phyloP scores from a whole-genome alignment of 2,888 invertebrate species.

The Aproaerema taeniolella region DNA sequence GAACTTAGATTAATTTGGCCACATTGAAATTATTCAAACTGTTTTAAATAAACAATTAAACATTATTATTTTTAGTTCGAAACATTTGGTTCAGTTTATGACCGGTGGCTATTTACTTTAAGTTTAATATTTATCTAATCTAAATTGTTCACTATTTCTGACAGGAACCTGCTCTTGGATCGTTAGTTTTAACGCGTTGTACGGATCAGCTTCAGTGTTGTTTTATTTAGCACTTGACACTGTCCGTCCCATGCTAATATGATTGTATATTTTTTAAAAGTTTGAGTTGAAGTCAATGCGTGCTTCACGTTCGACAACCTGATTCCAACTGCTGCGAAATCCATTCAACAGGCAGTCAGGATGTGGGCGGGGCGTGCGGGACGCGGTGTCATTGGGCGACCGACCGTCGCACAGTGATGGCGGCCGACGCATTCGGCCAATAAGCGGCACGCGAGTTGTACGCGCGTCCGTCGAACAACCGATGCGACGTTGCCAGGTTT shows the following conservation, averaged over 20 bases:
- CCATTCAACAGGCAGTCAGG: slow-evolving; percentile 68
- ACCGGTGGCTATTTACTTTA: too few species aligned
- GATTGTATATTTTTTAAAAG: slow-evolving; percentile 2
- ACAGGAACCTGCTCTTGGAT: too few species aligned
- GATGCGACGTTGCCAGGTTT: slow-evolving; percentile 73
- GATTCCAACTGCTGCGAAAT: slow-evolving; percentile 60
- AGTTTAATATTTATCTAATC: too few species aligned
- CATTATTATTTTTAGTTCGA: too few species aligned
- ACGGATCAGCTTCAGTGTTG: slow-evolving; percentile 18
- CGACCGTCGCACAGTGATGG: slow-evolving; percentile 59
- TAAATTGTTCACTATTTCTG: too few species aligned
- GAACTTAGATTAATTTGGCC: too few species aligned
- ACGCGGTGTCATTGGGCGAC: slow-evolving; percentile 66
- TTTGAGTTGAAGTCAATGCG: slow-evolving; percentile 23
- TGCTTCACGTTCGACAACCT: slow-evolving; percentile 35
- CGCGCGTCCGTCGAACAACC: slow-evolving; percentile 67
- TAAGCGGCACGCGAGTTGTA: slow-evolving; percentile 68
- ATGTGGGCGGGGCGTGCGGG: slow-evolving; percentile 75
- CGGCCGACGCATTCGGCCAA: slow-evolving; percentile 73
- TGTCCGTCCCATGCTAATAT: slow-evolving; percentile 18
- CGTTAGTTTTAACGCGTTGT: slow-evolving; percentile 1
- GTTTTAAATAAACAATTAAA: too few species aligned
- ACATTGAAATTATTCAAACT: too few species aligned
- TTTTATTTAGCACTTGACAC: slow-evolving; percentile 19
- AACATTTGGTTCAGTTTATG: too few species aligned